Conservation (phyloP, 2,113 vertebrate genomes). For the Xiphorhynchus elegans region DNA sequence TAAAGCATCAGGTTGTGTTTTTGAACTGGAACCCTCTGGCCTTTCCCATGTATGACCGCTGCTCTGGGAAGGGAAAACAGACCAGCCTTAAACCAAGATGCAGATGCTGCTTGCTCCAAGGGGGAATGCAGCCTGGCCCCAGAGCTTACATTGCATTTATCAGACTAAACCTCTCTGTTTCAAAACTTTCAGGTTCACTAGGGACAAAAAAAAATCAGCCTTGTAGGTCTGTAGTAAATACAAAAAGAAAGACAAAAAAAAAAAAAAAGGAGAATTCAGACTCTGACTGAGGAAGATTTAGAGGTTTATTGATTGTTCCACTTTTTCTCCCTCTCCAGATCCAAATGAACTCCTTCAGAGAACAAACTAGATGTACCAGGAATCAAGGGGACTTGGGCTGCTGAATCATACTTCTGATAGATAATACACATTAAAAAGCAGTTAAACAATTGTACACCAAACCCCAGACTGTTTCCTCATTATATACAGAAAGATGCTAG, state of each 20-base stretch:
- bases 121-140: neutral
- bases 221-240: too few relatives aligned
- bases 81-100: neutral
- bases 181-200: neutral
- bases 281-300: neutral
- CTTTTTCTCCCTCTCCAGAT: neutral
- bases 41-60: neutral
- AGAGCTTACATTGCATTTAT: neutral
- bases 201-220: neutral
- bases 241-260: too few relatives aligned
- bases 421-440: neutral
- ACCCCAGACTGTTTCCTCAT: neutral
- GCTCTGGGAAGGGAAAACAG: neutral
- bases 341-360: neutral
- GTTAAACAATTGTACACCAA: neutral
- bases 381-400: neutral
- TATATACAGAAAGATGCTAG: neutral
- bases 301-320: neutral
- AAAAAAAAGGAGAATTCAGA: neutral
- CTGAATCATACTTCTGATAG: neutral
- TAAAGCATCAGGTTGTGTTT: neutral
- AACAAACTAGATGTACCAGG: neutral
- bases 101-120: neutral
- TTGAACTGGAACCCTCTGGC: neutral
- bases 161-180: neutral